These are phyloP conservation scores for Caenorhabditis afra DNA, from an alignment of 2,888 invertebrate species.

Conservation along the genomic window DNA sequence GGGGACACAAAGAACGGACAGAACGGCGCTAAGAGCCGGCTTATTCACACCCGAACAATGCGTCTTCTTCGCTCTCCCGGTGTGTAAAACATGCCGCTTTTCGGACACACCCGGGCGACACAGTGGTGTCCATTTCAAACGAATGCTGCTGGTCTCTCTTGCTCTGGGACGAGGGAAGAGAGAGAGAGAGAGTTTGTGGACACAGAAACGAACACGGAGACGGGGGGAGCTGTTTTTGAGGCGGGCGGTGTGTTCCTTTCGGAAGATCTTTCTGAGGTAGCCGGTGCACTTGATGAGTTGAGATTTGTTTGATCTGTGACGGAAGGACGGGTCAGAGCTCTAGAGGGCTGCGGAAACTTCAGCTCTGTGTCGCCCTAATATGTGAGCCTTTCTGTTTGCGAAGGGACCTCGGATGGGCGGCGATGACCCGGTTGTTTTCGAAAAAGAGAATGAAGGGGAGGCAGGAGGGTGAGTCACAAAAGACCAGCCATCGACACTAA, in stretches of 20 bases:
- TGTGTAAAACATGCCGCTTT: constrained; percentile 12
- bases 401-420: constrained; percentile 16
- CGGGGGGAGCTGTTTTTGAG: constrained; percentile 46
- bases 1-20: neutral
- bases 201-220: neutral
- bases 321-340: constrained; percentile 24
- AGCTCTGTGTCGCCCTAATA: constrained; percentile 23
- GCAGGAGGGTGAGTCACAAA: constrained; percentile 31
- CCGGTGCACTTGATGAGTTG: constrained; percentile 52
- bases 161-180: too few species aligned
- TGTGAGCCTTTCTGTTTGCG: constrained; percentile 33
- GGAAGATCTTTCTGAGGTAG: constrained; percentile 27
- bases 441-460: constrained; percentile 6
- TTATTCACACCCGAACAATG: constrained; percentile 40
- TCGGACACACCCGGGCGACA: constrained; percentile 15
- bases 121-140: constrained; percentile 55
- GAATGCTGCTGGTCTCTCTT: constrained; percentile 10
- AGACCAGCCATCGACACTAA: constrained; percentile 12
- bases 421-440: constrained; percentile 35
- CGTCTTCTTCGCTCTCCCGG: neutral
- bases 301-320: constrained; percentile 49
- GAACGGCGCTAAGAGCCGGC: constrained; percentile 27
- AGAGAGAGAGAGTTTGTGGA: constrained; percentile 18
- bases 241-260: constrained; percentile 19
- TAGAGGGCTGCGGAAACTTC: constrained; percentile 24